Evolutionary conservation across 2,797 vertebrate genomes (phyloP), one percentile per base, ranked within the genome.

Genomic region (Holocentrus rufus): DNA sequence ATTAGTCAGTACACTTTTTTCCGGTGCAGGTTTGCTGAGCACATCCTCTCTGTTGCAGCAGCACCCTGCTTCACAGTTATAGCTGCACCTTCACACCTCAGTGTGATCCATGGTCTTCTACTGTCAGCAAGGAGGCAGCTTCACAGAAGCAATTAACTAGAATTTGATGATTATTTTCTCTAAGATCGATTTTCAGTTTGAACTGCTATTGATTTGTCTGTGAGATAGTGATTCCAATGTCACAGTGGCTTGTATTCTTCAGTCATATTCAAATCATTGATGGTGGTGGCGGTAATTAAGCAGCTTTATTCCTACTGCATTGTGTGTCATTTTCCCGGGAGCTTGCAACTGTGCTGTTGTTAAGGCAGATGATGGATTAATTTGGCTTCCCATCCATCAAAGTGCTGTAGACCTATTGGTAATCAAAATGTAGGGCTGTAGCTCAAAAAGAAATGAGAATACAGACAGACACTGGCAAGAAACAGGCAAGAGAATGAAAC

Each of bases 311-410:
- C 44, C 17, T 65, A 57, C 76, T 77, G 63, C 59, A 75, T 75
- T 80, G 79, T 74, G 56, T 67, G 56, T 81, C 77, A 54, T 72
- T 46, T 72, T 31, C 74, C 62, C 72, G 50, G 52, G 47, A 50
- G 49, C 66, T 74, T 80, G 71, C 73, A 55, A 65, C 39, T 68
- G 69, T 80, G 49, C 64, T 74, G 60, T 76, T 77, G 76, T 88
- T 69, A 80, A 59, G 42, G 39, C 61, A 57, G 62, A 72, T 82
- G 84, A 90, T 87, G 67, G 77, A 77, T 80, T 72, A 18, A 73
- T 80, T 88, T 82, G 74, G 31, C 42, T 58, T 73, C 65, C 61
- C 67, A 85, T 90, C 81, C 83, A 65, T 87, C 86, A 80, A 65
- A 52, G 39, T 66, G 76, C 72, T 87, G 71, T 64, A 57, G 68